Conservation (phyloP, 2,113 vertebrate species). For the Neolamprologus modestus region DNA sequence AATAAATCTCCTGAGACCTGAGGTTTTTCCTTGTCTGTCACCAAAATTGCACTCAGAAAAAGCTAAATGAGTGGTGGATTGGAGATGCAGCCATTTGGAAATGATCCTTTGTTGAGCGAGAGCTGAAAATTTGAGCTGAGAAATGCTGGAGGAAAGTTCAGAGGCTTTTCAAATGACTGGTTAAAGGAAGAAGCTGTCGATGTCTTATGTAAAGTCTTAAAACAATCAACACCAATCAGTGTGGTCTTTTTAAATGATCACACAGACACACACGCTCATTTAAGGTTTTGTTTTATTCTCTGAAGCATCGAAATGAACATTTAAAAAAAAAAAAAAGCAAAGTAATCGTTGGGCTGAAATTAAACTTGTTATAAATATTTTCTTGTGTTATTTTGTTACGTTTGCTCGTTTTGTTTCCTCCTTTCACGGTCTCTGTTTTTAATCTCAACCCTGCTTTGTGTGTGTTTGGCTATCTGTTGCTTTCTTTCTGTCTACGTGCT, state of each 20-base stretch:
- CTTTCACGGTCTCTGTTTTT: neutral
- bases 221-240: neutral
- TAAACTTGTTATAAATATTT: neutral
- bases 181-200: neutral
- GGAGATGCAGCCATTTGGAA: neutral
- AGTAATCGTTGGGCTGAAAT: rapidly evolving
- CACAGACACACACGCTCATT: neutral
- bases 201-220: neutral
- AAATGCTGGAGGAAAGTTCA: neutral
- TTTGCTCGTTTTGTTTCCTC: neutral
- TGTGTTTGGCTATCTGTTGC: neutral
- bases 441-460: neutral
- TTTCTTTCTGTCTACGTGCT: neutral
- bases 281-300: neutral
- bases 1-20: neutral
- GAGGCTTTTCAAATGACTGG: neutral
- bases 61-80: neutral
- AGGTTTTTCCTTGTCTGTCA: neutral
- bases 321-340: neutral
- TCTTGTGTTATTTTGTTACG: neutral
- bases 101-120: neutral
- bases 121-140: neutral
- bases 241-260: neutral
- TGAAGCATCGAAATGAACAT: rapidly evolving
- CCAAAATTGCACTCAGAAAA: neutral